Percentiles rank a stretch among this genome's conserved stretches.
Conservation (phyloP, 2,888 invertebrate genomes). For the Siphonodentalium dalli region DNA sequence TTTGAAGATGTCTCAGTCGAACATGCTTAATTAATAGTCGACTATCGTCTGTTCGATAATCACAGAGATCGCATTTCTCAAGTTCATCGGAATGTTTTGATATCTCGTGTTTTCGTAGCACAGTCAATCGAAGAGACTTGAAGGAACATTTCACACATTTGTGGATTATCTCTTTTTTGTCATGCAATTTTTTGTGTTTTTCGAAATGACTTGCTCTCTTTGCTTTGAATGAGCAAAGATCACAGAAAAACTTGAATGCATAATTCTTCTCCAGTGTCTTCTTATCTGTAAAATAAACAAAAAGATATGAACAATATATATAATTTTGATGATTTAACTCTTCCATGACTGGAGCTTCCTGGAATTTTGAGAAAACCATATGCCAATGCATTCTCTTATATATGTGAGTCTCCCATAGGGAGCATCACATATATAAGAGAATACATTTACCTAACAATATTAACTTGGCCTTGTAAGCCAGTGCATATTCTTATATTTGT, state of each 20-base stretch:
- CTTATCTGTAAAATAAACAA: too few species aligned
- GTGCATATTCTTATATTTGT: too few species aligned
- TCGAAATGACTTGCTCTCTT: slow-evolving; percentile 65
- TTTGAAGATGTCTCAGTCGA: slow-evolving; percentile 44
- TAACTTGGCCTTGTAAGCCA: too few species aligned
- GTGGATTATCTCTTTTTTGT: slow-evolving; percentile 38
- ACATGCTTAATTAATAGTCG: slow-evolving; percentile 49
- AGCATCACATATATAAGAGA: too few species aligned
- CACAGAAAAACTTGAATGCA: slow-evolving; percentile 65
- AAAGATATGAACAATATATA: too few species aligned
- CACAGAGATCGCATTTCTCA: slow-evolving; percentile 50
- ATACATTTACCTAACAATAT: too few species aligned
- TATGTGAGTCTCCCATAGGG: too few species aligned
- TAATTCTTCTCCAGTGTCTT: slow-evolving; percentile 41
- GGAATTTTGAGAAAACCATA: too few species aligned
- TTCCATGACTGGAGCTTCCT: too few species aligned
- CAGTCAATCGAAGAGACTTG: slow-evolving; percentile 61
- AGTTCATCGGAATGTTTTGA: slow-evolving; percentile 52
- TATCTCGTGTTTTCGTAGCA: slow-evolving; percentile 63
- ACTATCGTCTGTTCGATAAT: slow-evolving; percentile 53
- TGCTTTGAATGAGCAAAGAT: slow-evolving; percentile 66
- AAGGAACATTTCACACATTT: slow-evolving; percentile 63
- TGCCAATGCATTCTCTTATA: too few species aligned
- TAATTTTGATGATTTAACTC: too few species aligned
- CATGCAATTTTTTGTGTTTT: slow-evolving; percentile 63